Conservation (phyloP, 1,140 invertebrate species). For the Samia ricini region DNA sequence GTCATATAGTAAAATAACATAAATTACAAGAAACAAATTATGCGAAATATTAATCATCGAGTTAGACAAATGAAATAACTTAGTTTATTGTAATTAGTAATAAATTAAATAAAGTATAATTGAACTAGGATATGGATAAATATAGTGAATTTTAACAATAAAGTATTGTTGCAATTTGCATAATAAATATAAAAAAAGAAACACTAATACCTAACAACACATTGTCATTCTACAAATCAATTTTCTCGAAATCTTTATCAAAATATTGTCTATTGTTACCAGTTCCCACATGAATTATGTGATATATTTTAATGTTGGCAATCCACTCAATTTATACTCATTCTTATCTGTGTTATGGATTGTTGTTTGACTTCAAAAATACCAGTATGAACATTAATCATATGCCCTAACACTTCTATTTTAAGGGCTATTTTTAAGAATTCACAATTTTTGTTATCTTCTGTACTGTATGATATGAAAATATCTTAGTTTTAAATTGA, state of each 20-base stretch:
- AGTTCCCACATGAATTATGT: neutral
- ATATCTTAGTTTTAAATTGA: too few species aligned
- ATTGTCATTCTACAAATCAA: neutral
- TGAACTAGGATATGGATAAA: neutral
- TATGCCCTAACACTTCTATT: neutral
- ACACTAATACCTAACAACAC: neutral
- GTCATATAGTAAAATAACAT: too few species aligned
- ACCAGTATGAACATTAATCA: neutral
- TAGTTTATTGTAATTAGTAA: too few species aligned
- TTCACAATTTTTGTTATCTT: neutral
- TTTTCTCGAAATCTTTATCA: constrained; percentile 12
- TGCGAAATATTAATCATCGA: too few species aligned
- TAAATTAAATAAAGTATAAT: too few species aligned
- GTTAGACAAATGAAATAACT: too few species aligned
- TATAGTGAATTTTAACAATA: neutral
- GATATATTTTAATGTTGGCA: neutral
- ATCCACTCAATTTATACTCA: constrained; percentile 7
- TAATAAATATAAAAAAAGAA: neutral
- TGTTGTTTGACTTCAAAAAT: neutral
- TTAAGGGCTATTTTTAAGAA: neutral
- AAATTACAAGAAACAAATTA: too few species aligned
- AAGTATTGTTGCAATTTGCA: too few species aligned
- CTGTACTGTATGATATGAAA: too few species aligned
- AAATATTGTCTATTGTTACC: constrained; percentile 13
- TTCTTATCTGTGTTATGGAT: constrained; percentile 10